Conservation (phyloP, 2,797 vertebrate species). For the Cichlasoma orientale region DNA sequence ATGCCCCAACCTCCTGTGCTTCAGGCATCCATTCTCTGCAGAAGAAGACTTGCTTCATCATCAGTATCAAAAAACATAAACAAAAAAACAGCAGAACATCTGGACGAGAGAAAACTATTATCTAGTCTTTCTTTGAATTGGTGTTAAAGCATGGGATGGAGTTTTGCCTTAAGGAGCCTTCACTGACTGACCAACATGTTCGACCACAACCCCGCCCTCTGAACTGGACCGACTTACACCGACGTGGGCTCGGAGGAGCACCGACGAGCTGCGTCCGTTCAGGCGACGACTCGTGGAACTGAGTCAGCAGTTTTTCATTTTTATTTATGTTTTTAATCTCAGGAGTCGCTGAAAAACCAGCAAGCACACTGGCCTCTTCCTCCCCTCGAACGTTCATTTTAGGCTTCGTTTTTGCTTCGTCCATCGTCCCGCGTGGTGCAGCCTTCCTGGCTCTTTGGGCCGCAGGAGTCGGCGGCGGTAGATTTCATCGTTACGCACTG, state of each 20-base stretch:
- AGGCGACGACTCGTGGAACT: constrained; percentile 17
- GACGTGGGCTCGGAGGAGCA: constrained; percentile 9
- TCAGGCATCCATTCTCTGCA: constrained; percentile 78
- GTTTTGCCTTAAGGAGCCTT: constrained; percentile 89
- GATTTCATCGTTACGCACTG: constrained; percentile 45
- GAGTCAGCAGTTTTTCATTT: constrained; percentile 51
- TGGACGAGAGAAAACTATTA: constrained; percentile 1
- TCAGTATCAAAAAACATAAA: constrained; percentile 26
- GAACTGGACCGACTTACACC: constrained; percentile 28
- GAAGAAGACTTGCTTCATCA: constrained; percentile 64
- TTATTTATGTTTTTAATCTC: constrained; percentile 66
- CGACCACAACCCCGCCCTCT: constrained; percentile 68
- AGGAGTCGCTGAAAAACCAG: constrained; percentile 71
- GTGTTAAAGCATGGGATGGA: constrained; percentile 76
- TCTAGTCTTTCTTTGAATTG: constrained; percentile 45
- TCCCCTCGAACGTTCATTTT: background rate
- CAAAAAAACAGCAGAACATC: background rate
- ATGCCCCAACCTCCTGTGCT: constrained; percentile 78
- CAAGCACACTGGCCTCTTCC: constrained; percentile 51
- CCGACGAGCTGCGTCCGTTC: constrained; percentile 16
- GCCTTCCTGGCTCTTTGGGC: constrained; percentile 12
- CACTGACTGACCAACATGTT: constrained; percentile 74
- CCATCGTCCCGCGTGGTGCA: background rate
- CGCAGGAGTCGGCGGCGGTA: background rate
- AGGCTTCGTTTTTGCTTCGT: background rate